Evolutionary conservation across 2,113 vertebrate genomes (phyloP).

Genomic region (Nanger granti): DNA sequence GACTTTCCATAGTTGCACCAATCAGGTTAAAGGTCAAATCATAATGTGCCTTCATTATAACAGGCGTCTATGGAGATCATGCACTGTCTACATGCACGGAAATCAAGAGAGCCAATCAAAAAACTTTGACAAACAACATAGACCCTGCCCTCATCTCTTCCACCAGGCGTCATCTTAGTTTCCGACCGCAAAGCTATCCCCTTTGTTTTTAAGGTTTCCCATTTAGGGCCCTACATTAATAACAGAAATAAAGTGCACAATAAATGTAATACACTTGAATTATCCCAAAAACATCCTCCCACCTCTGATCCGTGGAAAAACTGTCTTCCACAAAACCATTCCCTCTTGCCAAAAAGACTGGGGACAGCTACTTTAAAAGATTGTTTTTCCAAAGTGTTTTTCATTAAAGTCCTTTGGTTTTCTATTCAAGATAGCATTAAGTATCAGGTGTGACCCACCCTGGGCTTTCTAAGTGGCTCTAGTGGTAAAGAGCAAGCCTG

Average conservation of each 20-base stretch:
- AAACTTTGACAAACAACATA: too few relatives aligned
- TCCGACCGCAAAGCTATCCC: too few relatives aligned
- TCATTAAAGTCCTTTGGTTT: neutral
- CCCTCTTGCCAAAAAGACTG: neutral
- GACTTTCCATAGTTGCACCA: too few relatives aligned
- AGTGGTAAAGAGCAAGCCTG: neutral
- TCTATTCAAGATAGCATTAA: neutral
- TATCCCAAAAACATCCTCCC: neutral
- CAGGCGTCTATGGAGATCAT: too few relatives aligned
- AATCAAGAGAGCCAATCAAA: too few relatives aligned
- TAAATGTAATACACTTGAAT: neutral
- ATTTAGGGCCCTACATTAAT: too few relatives aligned
- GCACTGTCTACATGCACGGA: too few relatives aligned
- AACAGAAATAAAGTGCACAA: neutral
- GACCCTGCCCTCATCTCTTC: too few relatives aligned
- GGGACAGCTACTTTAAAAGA: neutral
- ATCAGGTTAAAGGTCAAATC: too few relatives aligned
- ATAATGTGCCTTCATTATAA: too few relatives aligned
- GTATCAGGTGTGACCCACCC: neutral
- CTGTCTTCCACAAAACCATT: neutral
- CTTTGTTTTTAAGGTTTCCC: too few relatives aligned
- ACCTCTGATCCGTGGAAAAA: neutral
- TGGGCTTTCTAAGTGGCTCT: neutral
- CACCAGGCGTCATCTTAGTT: too few relatives aligned
- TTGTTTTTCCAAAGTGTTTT: neutral